Evolutionary conservation across 2,888 invertebrate genomes (phyloP).

Genomic region (Drosophila helvetica): DNA sequence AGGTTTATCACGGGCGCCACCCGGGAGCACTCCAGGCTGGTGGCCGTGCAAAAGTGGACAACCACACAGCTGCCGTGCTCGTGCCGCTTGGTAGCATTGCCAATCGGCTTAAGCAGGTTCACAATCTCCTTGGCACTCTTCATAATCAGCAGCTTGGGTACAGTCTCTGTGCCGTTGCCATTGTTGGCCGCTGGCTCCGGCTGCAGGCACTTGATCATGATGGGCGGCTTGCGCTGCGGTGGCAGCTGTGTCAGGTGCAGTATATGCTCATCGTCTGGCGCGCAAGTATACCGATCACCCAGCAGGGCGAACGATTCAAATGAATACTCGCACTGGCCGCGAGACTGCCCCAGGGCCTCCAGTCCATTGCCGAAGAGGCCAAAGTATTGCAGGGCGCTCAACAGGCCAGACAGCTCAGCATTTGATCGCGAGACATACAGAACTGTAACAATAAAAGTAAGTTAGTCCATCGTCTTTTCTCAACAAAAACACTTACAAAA

Average conservation of each 20-base stretch:
- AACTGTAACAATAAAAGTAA: not conserved
- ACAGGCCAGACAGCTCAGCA: conserved; percentile 55
- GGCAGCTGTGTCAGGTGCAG: conserved; percentile 62
- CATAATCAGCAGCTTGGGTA: conserved; percentile 73
- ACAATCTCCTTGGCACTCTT: conserved; percentile 81
- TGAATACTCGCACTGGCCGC: conserved; percentile 75
- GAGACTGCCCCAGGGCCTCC: conserved; percentile 60
- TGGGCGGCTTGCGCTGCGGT: conserved; percentile 71
- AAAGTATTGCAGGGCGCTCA: conserved; percentile 54
- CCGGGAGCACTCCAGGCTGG: conserved; percentile 95
- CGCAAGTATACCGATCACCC: conserved; percentile 69
- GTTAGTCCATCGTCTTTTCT: not conserved
- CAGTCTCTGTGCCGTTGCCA: not conserved
- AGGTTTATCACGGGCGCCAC: conserved; percentile 96
- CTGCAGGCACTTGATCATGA: conserved; percentile 81
- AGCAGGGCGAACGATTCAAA: conserved; percentile 76
- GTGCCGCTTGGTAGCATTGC: conserved; percentile 85
- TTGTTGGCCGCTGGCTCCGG: conserved; percentile 53
- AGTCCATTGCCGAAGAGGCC: conserved; percentile 53
- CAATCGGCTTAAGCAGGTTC: conserved; percentile 80
- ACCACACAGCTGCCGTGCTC: conserved; percentile 89
- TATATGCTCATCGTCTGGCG: conserved; percentile 75
- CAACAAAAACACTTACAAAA: conserved; percentile 24
- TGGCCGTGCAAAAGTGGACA: conserved; percentile 94
- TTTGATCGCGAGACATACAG: not conserved